These are phyloP conservation scores for Teleogryllus occipitalis DNA, from an alignment of 1,140 invertebrate species.

Conservation along the genomic window DNA sequence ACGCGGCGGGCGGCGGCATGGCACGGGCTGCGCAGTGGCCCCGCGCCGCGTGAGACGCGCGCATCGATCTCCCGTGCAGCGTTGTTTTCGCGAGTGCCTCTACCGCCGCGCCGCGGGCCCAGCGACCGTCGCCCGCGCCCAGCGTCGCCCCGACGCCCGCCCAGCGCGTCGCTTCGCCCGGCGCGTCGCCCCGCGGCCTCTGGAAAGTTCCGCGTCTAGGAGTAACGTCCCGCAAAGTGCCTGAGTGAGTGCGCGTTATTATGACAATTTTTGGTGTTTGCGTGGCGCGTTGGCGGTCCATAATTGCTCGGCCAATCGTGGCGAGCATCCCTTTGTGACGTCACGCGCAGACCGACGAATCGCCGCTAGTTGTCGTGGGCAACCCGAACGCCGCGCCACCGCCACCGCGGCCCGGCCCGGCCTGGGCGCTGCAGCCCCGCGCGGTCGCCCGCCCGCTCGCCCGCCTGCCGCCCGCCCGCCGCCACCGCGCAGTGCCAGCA, in stretches of 20 bases:
- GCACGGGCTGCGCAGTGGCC: constrained; percentile 43
- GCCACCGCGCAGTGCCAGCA: constrained; percentile 28
- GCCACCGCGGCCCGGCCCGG: constrained; percentile 29
- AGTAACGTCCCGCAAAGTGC: constrained; percentile 24
- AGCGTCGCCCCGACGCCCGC: too few species aligned
- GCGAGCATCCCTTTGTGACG: constrained; percentile 18
- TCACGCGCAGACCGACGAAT: constrained; percentile 30
- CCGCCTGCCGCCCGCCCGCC: constrained; percentile 16
- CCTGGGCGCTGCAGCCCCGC: constrained; percentile 25
- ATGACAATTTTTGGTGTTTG: constrained; percentile 34
- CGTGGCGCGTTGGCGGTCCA: constrained; percentile 39
- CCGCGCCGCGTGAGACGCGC: constrained; percentile 18
- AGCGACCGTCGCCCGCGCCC: too few species aligned
- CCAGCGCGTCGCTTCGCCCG: not conserved
- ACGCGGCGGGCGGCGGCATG: constrained; percentile 41
- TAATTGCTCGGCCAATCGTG: constrained; percentile 28
- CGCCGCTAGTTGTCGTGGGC: constrained; percentile 25
- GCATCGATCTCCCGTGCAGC: constrained; percentile 24
- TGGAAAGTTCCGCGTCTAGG: not conserved
- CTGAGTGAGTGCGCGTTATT: constrained; percentile 10
- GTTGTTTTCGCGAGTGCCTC: too few species aligned
- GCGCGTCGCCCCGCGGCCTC: not conserved
- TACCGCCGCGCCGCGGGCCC: not conserved
- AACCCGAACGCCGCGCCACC: constrained; percentile 29
- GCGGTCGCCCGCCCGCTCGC: constrained; percentile 28